Conservation (phyloP, 1,140 invertebrate genomes). For the Heliconius melpomene region DNA sequence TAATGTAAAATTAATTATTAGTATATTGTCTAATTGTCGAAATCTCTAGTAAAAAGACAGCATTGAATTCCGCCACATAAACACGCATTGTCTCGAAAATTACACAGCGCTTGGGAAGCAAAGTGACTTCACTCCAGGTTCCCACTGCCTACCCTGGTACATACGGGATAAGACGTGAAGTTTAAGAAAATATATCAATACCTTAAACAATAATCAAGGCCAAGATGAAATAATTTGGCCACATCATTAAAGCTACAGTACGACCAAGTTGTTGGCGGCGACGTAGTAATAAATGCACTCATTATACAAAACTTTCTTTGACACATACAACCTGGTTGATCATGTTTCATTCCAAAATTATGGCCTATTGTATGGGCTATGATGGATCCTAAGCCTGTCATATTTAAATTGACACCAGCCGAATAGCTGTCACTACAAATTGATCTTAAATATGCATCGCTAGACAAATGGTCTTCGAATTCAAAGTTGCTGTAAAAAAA, state of each 20-base stretch:
- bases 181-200: background rate
- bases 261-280: background rate
- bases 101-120: background rate
- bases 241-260: background rate
- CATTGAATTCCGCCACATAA: background rate
- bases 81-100: background rate
- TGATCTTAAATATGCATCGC: background rate
- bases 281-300: background rate
- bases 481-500: background rate
- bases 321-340: background rate
- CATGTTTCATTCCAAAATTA: background rate
- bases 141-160: background rate
- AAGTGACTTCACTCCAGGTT: too few relatives aligned
- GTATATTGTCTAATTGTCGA: too few relatives aligned
- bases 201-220: slow-evolving; percentile 6
- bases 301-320: background rate
- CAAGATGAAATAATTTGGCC: background rate
- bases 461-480: background rate
- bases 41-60: background rate
- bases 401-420: background rate
- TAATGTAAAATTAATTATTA: too few relatives aligned
- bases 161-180: background rate
- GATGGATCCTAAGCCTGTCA: background rate
- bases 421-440: background rate
- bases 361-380: background rate